A percentile compares a stretch with the other conserved stretches of the same genome.
Evolutionary conservation across 2,797 vertebrate genomes (phyloP).

Genomic region (Kryptopterus vitreolus): DNA sequence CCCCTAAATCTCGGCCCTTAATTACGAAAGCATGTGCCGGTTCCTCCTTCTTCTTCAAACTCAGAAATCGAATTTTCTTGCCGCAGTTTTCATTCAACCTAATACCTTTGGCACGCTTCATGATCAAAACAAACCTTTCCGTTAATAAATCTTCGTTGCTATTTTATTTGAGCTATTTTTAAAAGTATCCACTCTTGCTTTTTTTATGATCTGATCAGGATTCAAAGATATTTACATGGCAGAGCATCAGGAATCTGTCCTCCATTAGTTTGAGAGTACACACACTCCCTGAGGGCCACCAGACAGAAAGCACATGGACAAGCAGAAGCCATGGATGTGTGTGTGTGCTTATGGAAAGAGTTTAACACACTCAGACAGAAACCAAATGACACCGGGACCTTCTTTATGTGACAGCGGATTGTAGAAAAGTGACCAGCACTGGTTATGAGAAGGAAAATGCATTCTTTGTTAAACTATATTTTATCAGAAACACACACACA

Average conservation of each 20-base stretch:
- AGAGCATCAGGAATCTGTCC: neutral
- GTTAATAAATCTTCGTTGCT: neutral
- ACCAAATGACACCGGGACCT: neutral
- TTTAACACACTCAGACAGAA: neutral
- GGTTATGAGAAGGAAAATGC: neutral
- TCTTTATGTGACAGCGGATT: neutral
- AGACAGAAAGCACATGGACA: neutral
- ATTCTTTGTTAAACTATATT: neutral
- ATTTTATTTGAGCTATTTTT: neutral
- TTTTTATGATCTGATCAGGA: neutral
- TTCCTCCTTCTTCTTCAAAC: neutral
- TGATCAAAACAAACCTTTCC: neutral
- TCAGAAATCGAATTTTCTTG: neutral
- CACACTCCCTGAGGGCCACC: neutral
- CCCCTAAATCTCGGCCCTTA: neutral
- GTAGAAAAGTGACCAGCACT: neutral
- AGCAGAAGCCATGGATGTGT: neutral
- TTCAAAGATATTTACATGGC: neutral
- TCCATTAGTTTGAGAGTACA: neutral
- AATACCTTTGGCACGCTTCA: neutral
- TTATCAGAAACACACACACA: neutral
- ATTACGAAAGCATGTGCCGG: neutral
- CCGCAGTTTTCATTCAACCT: neutral
- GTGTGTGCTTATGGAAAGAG: neutral
- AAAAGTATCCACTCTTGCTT: neutral